Percentiles rank a stretch among this genome's conserved stretches.
phyloP scores from a whole-genome alignment of 2,797 vertebrate species.

The Sebastes paucispinis region DNA sequence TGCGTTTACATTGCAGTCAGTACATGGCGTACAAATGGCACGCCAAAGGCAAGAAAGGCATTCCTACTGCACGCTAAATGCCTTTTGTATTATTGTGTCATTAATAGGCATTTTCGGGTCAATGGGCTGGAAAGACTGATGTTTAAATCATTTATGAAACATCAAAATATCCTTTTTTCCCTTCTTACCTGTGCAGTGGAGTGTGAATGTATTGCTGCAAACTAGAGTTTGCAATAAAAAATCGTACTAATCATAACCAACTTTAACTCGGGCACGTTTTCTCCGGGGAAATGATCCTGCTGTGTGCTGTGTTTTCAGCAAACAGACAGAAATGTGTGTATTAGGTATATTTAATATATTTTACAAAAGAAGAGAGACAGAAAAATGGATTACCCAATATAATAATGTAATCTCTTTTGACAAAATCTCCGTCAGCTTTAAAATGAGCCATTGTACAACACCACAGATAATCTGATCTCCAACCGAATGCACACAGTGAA shows the following conservation, averaged over 20 bases:
- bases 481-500: conserved; percentile 31
- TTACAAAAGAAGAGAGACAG: conserved; percentile 14
- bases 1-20: too few species aligned
- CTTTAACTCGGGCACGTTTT: neutral
- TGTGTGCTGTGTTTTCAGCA: conserved; percentile 3
- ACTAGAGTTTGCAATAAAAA: neutral
- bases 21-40: too few species aligned
- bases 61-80: too few species aligned
- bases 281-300: neutral
- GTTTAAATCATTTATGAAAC: neutral
- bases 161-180: neutral
- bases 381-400: conserved; percentile 38
- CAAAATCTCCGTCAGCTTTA: conserved; percentile 46
- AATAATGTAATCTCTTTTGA: conserved; percentile 54
- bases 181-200: neutral
- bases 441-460: conserved; percentile 56
- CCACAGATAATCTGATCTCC: conserved; percentile 53
- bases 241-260: neutral
- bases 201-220: neutral
- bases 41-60: too few species aligned
- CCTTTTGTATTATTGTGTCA: too few species aligned
- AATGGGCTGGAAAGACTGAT: neutral
- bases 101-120: too few species aligned
- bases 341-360: conserved; percentile 26
- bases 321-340: conserved; percentile 9